A percentile compares a stretch with the other conserved stretches of the same genome.
These are phyloP conservation scores for Nomada flava DNA, from an alignment of 2,888 invertebrate species.

Conservation along the genomic window DNA sequence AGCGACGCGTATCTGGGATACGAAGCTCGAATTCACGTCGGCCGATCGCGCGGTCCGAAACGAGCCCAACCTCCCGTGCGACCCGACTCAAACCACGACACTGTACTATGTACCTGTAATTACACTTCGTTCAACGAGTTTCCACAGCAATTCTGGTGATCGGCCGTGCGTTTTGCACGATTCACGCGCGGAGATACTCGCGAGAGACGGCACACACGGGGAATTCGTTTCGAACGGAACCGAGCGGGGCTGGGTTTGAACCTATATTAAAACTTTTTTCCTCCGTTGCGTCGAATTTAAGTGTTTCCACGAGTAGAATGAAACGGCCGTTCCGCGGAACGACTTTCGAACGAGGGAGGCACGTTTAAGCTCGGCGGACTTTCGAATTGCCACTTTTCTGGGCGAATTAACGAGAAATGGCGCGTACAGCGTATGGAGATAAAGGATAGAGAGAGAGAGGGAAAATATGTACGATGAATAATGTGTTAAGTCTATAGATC, in stretches of 20 bases:
- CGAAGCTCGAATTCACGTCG: conserved; percentile 49
- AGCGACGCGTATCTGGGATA: conserved; percentile 44
- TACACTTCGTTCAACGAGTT: conserved; percentile 72
- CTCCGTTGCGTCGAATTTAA: conserved; percentile 9
- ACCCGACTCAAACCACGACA: conserved; percentile 29
- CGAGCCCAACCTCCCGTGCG: conserved; percentile 26
- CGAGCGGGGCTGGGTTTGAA: not conserved
- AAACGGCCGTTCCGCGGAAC: not conserved
- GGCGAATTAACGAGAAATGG: conserved; percentile 12
- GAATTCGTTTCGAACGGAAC: conserved; percentile 53
- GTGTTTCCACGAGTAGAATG: conserved; percentile 1
- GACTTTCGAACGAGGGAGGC: not conserved
- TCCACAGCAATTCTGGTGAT: conserved; percentile 66
- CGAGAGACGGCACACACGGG: conserved; percentile 11
- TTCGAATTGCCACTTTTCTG: conserved; percentile 17
- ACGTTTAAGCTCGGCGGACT: conserved; percentile 11
- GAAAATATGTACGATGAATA: not conserved
- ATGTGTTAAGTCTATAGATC: no score
- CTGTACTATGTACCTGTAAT: conserved; percentile 59
- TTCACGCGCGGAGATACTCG: conserved; percentile 12
- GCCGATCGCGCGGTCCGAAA: conserved; percentile 49
- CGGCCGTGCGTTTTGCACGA: conserved; percentile 51
- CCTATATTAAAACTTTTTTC: conserved; percentile 24
- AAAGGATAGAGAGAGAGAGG: not conserved
- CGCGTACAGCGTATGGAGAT: not conserved